These are phyloP conservation scores for Fragum fragum DNA, from an alignment of 2,888 invertebrate species.

Conservation along the genomic window DNA sequence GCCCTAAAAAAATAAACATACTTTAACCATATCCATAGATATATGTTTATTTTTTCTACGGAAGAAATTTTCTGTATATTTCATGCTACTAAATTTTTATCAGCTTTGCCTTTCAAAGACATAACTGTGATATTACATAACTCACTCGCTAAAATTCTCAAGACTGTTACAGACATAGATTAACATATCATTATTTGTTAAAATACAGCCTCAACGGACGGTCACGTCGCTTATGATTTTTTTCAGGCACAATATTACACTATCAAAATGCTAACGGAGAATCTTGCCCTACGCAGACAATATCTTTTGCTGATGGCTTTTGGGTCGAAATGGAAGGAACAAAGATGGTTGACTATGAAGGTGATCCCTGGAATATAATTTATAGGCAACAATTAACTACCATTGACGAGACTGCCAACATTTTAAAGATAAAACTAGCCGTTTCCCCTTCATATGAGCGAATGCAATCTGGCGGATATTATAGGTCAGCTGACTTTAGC, in stretches of 20 bases:
- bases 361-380: slow-evolving; percentile 18
- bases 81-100: too few relatives aligned
- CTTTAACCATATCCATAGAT: too few relatives aligned
- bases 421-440: slow-evolving; percentile 39
- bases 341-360: slow-evolving; percentile 31
- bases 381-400: slow-evolving; percentile 28
- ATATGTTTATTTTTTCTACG: too few relatives aligned
- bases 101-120: too few relatives aligned
- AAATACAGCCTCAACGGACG: too few relatives aligned
- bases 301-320: slow-evolving; percentile 22
- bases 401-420: slow-evolving; percentile 15
- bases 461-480: slow-evolving; percentile 29
- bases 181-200: too few relatives aligned
- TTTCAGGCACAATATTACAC: slow-evolving; percentile 49
- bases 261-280: slow-evolving; percentile 35
- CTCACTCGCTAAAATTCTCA: too few relatives aligned
- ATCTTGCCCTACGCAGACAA: slow-evolving; percentile 44
- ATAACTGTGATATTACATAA: too few relatives aligned
- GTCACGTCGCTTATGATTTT: neutral
- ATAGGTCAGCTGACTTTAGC: slow-evolving; percentile 31
- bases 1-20: too few relatives aligned
- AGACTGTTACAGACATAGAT: too few relatives aligned
- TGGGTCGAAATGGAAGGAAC: slow-evolving; percentile 37
- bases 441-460: slow-evolving; percentile 34
- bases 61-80: too few relatives aligned